phyloP scores from a whole-genome alignment of 2,797 vertebrate species.

The Hippoglossus hippoglossus region DNA sequence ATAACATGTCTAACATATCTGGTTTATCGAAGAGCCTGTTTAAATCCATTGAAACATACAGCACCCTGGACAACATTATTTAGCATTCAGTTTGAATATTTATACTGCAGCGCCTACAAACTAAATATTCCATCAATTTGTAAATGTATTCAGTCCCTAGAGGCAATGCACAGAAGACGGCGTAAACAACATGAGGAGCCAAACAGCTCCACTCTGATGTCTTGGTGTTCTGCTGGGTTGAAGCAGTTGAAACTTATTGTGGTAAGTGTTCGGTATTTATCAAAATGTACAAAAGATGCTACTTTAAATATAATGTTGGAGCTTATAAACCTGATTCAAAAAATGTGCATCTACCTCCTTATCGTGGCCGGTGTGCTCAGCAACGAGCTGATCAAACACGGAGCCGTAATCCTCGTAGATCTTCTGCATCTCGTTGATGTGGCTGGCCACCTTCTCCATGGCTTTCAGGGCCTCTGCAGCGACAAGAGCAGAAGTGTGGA shows the following conservation, averaged over 20 bases:
- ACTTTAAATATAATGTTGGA: neutral
- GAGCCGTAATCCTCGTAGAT: slow-evolving; percentile 97
- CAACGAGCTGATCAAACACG: slow-evolving; percentile 96
- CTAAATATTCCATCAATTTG: slow-evolving; percentile 68
- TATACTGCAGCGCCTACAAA: slow-evolving; percentile 37
- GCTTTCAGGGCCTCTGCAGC: slow-evolving; percentile 93
- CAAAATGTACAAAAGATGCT: too few species aligned
- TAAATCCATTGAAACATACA: slow-evolving; percentile 17
- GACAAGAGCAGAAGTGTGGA: slow-evolving; percentile 2
- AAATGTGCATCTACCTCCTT: slow-evolving; percentile 87
- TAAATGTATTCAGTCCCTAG: slow-evolving; percentile 57
- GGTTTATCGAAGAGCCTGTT: slow-evolving; percentile 1
- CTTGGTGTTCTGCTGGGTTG: slow-evolving; percentile 15
- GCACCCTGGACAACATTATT: slow-evolving; percentile 48
- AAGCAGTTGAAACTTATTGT: slow-evolving; percentile 4
- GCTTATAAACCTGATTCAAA: neutral
- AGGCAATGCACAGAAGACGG: slow-evolving; percentile 31
- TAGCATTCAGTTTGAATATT: slow-evolving; percentile 68
- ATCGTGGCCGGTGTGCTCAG: slow-evolving; percentile 91
- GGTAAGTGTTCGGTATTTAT: slow-evolving; percentile 2
- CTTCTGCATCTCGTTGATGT: slow-evolving; percentile 99
- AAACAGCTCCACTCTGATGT: slow-evolving; percentile 33
- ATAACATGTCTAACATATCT: slow-evolving; percentile 8
- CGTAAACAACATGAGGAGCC: slow-evolving; percentile 48
- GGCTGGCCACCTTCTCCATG: slow-evolving; percentile 99